A percentile compares a stretch with the other conserved stretches of the same genome.
Conservation (phyloP, 2,797 vertebrate species). For the Rhabdomys pumilio region DNA sequence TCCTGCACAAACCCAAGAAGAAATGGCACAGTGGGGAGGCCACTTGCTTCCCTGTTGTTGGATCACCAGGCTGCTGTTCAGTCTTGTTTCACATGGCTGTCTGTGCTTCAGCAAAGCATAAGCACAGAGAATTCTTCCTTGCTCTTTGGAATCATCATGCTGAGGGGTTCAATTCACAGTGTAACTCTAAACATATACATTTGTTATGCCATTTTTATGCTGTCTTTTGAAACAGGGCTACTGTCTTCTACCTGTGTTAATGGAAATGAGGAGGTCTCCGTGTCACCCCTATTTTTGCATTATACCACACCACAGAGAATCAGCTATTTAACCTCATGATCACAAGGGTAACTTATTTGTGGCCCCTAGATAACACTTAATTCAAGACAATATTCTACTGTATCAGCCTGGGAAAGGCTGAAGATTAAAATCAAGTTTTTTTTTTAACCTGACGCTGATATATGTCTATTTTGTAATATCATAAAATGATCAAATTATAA, state of each 20-base stretch:
- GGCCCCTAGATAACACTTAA: background rate
- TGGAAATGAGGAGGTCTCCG: background rate
- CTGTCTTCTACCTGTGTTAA: background rate
- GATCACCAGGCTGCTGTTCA: too few species aligned
- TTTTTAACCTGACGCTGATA: background rate
- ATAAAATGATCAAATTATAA: background rate
- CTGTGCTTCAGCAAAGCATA: background rate
- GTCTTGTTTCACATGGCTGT: background rate
- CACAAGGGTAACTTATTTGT: background rate
- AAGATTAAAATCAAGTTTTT: background rate
- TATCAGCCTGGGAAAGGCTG: background rate
- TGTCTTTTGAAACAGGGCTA: background rate
- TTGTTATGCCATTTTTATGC: background rate
- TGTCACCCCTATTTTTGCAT: background rate
- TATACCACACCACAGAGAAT: background rate
- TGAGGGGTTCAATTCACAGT: too few species aligned
- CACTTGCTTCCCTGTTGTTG: background rate
- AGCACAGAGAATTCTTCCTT: background rate
- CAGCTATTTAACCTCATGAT: background rate
- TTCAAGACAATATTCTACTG: background rate
- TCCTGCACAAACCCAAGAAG: background rate
- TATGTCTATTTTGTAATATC: background rate
- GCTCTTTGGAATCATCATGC: background rate
- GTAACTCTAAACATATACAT: background rate
- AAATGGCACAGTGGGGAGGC: background rate